Percentiles rank a stretch among this genome's conserved stretches.
These are phyloP conservation scores for Trichopoda pennipes DNA, from an alignment of 2,888 invertebrate genomes.

Conservation along the genomic window DNA sequence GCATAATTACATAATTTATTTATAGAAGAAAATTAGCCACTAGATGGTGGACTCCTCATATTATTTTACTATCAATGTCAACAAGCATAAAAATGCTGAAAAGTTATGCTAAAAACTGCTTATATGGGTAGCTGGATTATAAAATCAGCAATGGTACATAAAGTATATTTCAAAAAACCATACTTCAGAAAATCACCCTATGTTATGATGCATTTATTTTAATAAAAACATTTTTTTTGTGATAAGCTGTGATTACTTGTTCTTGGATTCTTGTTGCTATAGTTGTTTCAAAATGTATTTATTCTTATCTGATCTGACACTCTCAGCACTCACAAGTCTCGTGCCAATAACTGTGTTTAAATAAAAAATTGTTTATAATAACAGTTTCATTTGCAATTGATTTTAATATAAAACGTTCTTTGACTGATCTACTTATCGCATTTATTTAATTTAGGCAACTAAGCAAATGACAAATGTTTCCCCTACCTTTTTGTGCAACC, in stretches of 20 bases:
- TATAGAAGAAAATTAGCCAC: too few species aligned
- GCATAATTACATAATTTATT: too few species aligned
- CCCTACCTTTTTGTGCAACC: too few species aligned
- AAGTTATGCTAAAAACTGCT: too few species aligned
- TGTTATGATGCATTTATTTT: neutral
- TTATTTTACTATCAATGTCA: too few species aligned
- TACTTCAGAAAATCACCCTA: neutral
- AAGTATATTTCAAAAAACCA: neutral
- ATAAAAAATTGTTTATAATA: constrained; percentile 19
- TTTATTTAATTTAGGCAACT: constrained; percentile 13
- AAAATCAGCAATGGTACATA: too few species aligned
- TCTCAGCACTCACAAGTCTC: constrained; percentile 60
- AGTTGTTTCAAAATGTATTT: neutral
- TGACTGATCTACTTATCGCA: too few species aligned
- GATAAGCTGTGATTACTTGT: constrained; percentile 28
- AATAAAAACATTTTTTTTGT: neutral
- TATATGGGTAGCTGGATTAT: too few species aligned
- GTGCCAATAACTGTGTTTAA: constrained; percentile 41
- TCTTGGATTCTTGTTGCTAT: constrained; percentile 33
- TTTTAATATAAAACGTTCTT: neutral
- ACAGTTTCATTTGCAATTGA: neutral
- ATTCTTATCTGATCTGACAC: constrained; percentile 34
- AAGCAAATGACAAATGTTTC: neutral
- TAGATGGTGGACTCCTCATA: too few species aligned
- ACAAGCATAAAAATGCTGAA: too few species aligned